Conservation (phyloP, 1,140 invertebrate species). For the Gyrodactylus salaris region DNA sequence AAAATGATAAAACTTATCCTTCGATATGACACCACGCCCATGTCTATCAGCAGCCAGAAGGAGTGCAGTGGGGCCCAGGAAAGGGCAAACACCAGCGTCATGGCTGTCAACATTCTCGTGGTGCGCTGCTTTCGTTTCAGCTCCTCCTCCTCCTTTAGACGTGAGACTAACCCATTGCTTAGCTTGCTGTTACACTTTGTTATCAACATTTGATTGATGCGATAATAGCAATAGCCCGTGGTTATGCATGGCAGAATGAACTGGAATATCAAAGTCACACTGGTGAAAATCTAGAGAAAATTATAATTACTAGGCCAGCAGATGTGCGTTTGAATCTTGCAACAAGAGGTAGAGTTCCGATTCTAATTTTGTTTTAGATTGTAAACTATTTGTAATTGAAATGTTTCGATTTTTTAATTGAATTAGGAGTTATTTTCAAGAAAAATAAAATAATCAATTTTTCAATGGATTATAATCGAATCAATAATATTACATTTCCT, state of each 20-base stretch:
- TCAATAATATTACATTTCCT: too few species aligned
- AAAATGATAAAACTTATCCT: not conserved
- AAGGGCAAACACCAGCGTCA: slow-evolving; percentile 21
- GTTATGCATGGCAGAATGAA: slow-evolving; percentile 24
- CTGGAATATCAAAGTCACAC: slow-evolving; percentile 22
- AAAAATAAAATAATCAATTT: too few species aligned
- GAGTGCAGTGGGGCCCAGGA: slow-evolving; percentile 26
- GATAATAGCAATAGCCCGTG: slow-evolving; percentile 18
- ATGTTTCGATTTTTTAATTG: too few species aligned
- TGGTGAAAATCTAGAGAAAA: slow-evolving; percentile 15
- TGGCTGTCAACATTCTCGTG: slow-evolving; percentile 21
- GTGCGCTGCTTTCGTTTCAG: slow-evolving; percentile 17
- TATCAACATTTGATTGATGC: slow-evolving; percentile 15
- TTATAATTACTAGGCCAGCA: too few species aligned
- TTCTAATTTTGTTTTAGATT: too few species aligned
- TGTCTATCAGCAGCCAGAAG: slow-evolving; percentile 1
- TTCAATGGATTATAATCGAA: too few species aligned
- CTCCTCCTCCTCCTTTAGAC: slow-evolving; percentile 11
- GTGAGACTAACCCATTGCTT: slow-evolving; percentile 12
- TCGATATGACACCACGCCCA: not conserved
- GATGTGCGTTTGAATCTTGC: too few species aligned
- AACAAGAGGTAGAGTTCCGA: too few species aligned
- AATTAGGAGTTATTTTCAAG: too few species aligned
- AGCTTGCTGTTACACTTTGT: slow-evolving; percentile 13
- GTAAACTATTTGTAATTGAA: too few species aligned